phyloP scores from a whole-genome alignment of 2,113 vertebrate species.

The Clarias magur region DNA sequence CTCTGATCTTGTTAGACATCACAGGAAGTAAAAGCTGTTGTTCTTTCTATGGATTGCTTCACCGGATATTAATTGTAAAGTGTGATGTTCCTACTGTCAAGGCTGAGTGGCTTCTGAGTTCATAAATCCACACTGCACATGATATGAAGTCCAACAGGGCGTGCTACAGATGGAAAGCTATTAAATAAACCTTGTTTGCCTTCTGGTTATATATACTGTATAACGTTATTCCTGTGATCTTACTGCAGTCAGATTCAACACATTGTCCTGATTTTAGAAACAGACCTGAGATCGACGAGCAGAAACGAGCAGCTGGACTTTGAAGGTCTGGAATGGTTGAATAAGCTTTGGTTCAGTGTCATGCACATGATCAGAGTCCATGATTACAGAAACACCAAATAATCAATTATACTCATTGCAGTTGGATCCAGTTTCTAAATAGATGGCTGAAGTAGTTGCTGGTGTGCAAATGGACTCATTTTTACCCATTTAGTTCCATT shows the following conservation, averaged over 20 bases:
- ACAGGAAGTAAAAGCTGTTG: neutral
- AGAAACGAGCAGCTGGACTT: neutral
- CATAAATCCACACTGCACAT: neutral
- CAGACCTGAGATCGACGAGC: neutral
- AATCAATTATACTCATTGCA: neutral
- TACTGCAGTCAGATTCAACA: neutral
- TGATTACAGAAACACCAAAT: neutral
- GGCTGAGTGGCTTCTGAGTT: neutral
- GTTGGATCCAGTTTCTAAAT: neutral
- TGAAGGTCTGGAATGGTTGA: neutral
- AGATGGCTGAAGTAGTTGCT: neutral
- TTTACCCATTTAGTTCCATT: neutral
- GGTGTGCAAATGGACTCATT: neutral
- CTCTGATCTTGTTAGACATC: neutral
- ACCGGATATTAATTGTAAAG: neutral
- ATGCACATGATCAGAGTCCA: neutral
- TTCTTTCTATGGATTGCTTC: neutral
- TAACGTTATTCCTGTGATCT: neutral
- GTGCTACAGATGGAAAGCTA: neutral
- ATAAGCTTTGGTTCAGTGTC: neutral
- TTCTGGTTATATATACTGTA: neutral
- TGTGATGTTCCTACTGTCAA: neutral
- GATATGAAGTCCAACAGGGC: neutral
- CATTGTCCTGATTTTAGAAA: neutral
- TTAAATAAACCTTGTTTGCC: neutral